Percentiles rank a stretch among this genome's conserved stretches.
Conservation (phyloP, 2,888 invertebrate genomes). For the Andricus quercusramuli region DNA sequence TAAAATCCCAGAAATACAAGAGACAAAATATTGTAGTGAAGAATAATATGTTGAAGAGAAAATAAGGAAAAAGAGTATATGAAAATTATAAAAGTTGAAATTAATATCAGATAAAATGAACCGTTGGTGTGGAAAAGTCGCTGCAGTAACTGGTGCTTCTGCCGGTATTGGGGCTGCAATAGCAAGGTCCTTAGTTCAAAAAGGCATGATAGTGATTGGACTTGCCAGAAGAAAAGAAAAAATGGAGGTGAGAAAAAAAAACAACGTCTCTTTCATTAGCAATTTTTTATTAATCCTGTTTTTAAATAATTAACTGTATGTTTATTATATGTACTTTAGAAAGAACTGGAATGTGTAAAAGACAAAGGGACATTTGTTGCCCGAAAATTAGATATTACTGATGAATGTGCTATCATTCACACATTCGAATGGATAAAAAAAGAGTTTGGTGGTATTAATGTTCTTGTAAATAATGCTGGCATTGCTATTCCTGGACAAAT, state of each 20-base stretch:
- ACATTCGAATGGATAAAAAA: constrained; percentile 71
- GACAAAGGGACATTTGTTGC: constrained; percentile 44
- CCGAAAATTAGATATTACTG: constrained; percentile 71
- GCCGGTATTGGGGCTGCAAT: constrained; percentile 82
- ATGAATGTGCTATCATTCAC: constrained; percentile 69
- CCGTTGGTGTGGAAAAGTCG: constrained; percentile 82
- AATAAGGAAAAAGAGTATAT: background rate
- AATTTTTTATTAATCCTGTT: too few relatives aligned
- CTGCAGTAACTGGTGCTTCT: constrained; percentile 84
- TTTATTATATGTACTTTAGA: background rate
- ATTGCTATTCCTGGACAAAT: constrained; percentile 55
- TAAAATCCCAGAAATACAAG: background rate
- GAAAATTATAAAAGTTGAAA: background rate
- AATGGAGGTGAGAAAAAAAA: constrained; percentile 70
- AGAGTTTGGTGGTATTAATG: constrained; percentile 71
- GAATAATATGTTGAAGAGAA: background rate
- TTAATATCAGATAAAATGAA: constrained; percentile 76
- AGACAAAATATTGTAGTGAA: background rate
- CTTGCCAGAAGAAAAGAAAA: constrained; percentile 79
- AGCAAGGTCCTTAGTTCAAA: constrained; percentile 76
- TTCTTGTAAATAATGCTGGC: constrained; percentile 77
- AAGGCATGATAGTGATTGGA: constrained; percentile 81
- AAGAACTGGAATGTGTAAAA: constrained; percentile 3
- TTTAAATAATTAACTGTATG: background rate
- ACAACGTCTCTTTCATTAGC: too few relatives aligned